Evolutionary conservation across 2,113 vertebrate genomes (phyloP).

Genomic region (Periophthalmodon schlosseri): DNA sequence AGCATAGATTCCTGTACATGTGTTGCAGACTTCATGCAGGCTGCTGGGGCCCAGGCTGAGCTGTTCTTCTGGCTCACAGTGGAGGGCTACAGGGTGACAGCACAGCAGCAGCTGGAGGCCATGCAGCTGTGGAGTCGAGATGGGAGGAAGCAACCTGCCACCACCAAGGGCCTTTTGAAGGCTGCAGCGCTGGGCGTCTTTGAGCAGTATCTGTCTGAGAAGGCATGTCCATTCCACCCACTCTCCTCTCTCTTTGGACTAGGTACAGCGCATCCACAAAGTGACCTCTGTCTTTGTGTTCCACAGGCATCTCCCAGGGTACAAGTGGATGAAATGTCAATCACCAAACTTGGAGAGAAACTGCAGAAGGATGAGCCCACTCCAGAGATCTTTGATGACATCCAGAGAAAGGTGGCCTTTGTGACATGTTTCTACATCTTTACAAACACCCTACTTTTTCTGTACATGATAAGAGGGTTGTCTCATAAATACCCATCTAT

Average conservation of each 20-base stretch:
- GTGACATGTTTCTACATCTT: neutral
- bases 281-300: neutral
- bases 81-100: conserved; percentile 97
- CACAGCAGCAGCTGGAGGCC: conserved; percentile 95
- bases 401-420: conserved; percentile 89
- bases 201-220: conserved; percentile 97
- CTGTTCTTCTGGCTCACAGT: conserved; percentile 99
- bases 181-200: conserved; percentile 94
- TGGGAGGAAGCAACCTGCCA: conserved; percentile 88
- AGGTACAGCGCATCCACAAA: neutral
- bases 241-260: neutral
- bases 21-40: conserved; percentile 96
- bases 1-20: neutral
- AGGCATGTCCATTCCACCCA: conserved; percentile 51
- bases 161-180: conserved; percentile 92
- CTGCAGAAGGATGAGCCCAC: conserved; percentile 94
- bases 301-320: conserved; percentile 94
- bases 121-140: conserved; percentile 87
- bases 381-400: conserved; percentile 97
- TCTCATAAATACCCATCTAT: too few relatives aligned
- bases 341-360: conserved; percentile 87
- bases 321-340: conserved; percentile 86
- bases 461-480: neutral
- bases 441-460: neutral
- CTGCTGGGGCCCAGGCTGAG: conserved; percentile 93